Percentiles rank a stretch among this genome's conserved stretches.
phyloP scores from a whole-genome alignment of 2,888 invertebrate genomes.

The Oxytorus armatus region DNA sequence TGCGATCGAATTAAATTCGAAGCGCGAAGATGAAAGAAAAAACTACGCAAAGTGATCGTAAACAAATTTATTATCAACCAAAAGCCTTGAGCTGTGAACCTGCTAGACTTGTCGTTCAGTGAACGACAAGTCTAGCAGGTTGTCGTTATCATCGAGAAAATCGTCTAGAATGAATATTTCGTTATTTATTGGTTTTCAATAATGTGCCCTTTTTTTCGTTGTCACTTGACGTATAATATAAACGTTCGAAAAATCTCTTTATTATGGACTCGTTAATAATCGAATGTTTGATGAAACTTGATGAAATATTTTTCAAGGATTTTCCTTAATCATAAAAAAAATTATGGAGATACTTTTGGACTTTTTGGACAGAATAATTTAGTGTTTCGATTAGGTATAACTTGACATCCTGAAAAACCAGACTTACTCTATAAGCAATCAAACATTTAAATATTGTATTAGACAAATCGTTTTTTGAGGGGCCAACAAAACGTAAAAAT shows the following conservation, averaged over 20 bases:
- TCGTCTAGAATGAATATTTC: too few species aligned
- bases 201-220: background rate
- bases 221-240: too few species aligned
- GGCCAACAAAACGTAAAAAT: background rate
- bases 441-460: constrained; percentile 10
- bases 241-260: too few species aligned
- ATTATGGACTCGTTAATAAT: too few species aligned
- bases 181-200: constrained; percentile 11
- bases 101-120: constrained; percentile 21
- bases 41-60: background rate
- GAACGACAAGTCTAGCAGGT: too few species aligned
- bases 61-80: constrained; percentile 32
- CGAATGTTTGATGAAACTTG: too few species aligned
- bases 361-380: too few species aligned
- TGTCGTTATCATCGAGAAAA: too few species aligned
- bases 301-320: too few species aligned
- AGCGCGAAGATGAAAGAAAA: background rate
- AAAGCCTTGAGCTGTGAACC: constrained; percentile 33
- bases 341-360: too few species aligned
- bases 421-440: background rate
- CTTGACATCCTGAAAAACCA: too few species aligned
- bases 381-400: too few species aligned
- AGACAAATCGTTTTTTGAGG: background rate
- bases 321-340: background rate
- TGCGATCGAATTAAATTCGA: background rate